Conservation (phyloP, 35 echinoderm and acorn worm genomes). For the Acanthaster planci region DNA sequence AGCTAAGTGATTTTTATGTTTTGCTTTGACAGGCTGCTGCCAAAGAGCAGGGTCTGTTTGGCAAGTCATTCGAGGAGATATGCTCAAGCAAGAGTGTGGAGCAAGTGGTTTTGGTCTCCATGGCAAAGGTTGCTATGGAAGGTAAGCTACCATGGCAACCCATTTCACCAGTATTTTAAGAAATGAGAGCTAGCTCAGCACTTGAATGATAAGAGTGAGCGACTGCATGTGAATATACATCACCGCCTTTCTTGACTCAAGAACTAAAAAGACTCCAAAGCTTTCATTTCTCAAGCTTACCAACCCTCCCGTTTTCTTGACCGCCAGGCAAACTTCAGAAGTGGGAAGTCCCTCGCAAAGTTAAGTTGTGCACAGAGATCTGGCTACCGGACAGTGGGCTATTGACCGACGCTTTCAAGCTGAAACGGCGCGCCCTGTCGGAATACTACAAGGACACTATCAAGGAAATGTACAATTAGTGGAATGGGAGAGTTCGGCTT, state of each 20-base stretch:
- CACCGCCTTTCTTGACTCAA: too few relatives aligned
- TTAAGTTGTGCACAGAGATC: slow-evolving; percentile 67
- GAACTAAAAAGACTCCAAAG: too few relatives aligned
- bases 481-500: too few relatives aligned
- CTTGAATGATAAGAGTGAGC: too few relatives aligned
- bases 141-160: slow-evolving; percentile 37
- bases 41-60: slow-evolving; percentile 36
- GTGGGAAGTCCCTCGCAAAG: slow-evolving; percentile 76
- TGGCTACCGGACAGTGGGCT: slow-evolving; percentile 88
- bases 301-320: background rate
- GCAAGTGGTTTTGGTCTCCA: slow-evolving; percentile 54
- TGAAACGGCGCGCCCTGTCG: slow-evolving; percentile 74
- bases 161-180: too few relatives aligned
- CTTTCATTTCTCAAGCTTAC: too few relatives aligned
- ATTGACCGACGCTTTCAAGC: slow-evolving; percentile 91
- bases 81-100: slow-evolving; percentile 52
- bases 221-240: too few relatives aligned
- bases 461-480: slow-evolving; percentile 51
- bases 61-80: slow-evolving; percentile 72
- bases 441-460: slow-evolving; percentile 69
- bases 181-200: too few relatives aligned
- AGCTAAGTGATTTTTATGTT: background rate
- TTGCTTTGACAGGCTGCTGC: slow-evolving; percentile 59
- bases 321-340: slow-evolving; percentile 82
- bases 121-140: slow-evolving; percentile 53